Conservation (phyloP, 2,888 invertebrate species). For the Lepeophtheirus nordmannii region DNA sequence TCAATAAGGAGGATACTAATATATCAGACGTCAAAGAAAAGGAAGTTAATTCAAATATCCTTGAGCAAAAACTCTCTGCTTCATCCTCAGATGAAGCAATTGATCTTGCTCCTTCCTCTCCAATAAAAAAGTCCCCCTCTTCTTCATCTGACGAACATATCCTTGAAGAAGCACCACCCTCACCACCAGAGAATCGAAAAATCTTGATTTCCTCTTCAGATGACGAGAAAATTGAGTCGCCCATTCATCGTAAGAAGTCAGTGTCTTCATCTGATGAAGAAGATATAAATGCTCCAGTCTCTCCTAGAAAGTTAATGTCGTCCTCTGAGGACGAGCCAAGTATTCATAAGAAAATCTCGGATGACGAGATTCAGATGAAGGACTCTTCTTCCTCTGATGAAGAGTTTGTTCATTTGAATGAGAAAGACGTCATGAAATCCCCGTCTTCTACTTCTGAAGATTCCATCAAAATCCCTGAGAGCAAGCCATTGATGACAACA, state of each 20-base stretch:
- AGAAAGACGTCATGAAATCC: conserved; percentile 5
- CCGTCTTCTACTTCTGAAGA: neutral
- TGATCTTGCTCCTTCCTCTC: neutral
- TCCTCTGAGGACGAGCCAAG: neutral
- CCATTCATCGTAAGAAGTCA: neutral
- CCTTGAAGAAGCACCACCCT: neutral
- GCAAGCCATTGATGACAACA: neutral
- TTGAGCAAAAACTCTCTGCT: neutral
- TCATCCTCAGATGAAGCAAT: neutral
- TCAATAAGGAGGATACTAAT: neutral
- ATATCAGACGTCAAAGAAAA: neutral
- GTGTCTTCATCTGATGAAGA: neutral
- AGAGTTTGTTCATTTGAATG: neutral
- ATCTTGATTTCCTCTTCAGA: neutral
- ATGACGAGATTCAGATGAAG: neutral
- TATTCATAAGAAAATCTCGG: neutral
- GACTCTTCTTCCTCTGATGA: neutral
- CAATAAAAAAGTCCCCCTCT: conserved; percentile 4
- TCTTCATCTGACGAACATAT: neutral
- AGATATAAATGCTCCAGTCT: neutral
- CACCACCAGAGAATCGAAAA: neutral
- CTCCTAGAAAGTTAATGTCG: neutral
- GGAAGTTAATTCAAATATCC: neutral
- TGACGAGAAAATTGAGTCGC: neutral
- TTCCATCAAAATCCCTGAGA: neutral